Percentiles rank a stretch among this genome's conserved stretches.
Evolutionary conservation across 2,888 invertebrate species (phyloP).

Genomic region (Andrena fulva): DNA sequence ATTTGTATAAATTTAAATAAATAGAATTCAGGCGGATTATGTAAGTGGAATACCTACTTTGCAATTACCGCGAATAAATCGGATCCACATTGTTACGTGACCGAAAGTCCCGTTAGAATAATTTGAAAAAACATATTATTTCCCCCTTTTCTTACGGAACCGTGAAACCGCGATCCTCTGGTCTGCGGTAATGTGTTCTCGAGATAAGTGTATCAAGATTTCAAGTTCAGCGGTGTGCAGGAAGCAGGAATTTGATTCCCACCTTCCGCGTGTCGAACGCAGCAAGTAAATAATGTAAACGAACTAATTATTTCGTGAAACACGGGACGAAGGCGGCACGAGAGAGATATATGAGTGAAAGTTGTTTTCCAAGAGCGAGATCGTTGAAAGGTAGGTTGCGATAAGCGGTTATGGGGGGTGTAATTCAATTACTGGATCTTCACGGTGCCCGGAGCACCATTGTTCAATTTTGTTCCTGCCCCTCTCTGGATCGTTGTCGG

Average conservation of each 20-base stretch:
- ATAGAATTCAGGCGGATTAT: too few species aligned
- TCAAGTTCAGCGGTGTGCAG: not conserved
- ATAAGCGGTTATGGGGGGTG: conserved; percentile 80
- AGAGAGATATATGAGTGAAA: conserved; percentile 54
- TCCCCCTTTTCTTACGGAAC: too few species aligned
- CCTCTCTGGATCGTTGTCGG: conserved; percentile 37
- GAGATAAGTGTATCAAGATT: not conserved
- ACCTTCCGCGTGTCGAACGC: conserved; percentile 29
- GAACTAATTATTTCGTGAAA: conserved; percentile 51
- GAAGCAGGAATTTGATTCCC: conserved; percentile 57
- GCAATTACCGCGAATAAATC: too few species aligned
- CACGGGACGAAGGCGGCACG: not conserved
- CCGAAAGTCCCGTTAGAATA: too few species aligned
- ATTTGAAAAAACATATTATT: too few species aligned
- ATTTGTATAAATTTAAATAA: not conserved
- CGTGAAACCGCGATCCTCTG: too few species aligned
- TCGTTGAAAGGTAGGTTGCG: conserved; percentile 54
- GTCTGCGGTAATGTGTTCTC: not conserved
- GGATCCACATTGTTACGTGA: too few species aligned
- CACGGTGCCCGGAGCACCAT: conserved; percentile 76
- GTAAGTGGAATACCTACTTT: too few species aligned
- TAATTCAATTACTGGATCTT: conserved; percentile 84
- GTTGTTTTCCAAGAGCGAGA: conserved; percentile 59
- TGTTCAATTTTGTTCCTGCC: conserved; percentile 73
- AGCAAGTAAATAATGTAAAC: conserved; percentile 16